Percentiles rank a stretch among this genome's conserved stretches.
Conservation (phyloP, 2,888 invertebrate species). For the Harmothoe impar region DNA sequence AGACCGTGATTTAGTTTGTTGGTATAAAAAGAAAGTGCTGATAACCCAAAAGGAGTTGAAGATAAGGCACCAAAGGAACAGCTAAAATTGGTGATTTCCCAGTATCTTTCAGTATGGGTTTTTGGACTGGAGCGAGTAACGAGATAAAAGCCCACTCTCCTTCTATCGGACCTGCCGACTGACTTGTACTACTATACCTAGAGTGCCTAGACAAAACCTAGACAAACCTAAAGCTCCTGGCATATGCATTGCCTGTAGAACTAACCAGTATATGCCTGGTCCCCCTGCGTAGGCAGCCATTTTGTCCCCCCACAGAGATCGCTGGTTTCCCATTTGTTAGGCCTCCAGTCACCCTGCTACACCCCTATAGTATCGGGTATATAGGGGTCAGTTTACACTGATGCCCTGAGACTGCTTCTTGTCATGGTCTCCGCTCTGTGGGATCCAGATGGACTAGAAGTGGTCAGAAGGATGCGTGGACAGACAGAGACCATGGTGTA, state of each 20-base stretch:
- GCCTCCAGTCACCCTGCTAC: no score
- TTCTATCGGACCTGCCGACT: neutral
- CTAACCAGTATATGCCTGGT: no score
- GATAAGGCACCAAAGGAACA: neutral
- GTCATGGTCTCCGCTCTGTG: neutral
- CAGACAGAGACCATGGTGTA: neutral
- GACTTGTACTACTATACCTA: neutral
- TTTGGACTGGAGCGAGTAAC: neutral
- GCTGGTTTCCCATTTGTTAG: no score
- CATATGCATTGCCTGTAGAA: no score
- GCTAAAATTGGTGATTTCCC: neutral
- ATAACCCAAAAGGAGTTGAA: neutral
- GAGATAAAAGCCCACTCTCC: neutral
- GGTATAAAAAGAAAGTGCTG: neutral
- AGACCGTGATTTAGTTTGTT: neutral
- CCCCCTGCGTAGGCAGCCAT: no score
- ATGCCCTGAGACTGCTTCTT: neutral
- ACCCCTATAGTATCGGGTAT: neutral
- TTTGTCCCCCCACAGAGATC: no score
- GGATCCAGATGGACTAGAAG: neutral
- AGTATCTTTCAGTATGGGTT: neutral
- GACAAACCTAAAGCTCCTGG: no score
- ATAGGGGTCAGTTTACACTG: constrained; percentile 11
- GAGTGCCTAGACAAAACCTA: neutral
- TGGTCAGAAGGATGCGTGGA: neutral